Conservation (phyloP, 2,797 vertebrate species). For the Melanotaenia boesemani region DNA sequence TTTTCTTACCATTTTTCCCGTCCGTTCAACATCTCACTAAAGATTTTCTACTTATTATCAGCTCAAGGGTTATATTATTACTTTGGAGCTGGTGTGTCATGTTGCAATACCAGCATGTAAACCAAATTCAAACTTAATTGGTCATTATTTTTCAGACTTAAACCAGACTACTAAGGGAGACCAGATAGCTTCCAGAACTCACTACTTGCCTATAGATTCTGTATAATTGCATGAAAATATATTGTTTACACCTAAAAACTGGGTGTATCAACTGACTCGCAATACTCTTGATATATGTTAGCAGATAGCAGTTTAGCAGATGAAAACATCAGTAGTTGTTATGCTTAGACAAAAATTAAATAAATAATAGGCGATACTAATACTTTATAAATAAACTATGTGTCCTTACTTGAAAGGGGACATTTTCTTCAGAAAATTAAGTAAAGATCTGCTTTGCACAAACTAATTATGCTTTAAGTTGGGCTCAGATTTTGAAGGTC, state of each 20-base stretch:
- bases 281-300: background rate
- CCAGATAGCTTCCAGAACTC: background rate
- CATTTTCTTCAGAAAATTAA: too few species aligned
- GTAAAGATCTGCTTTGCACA: background rate
- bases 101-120: background rate
- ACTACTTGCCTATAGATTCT: background rate
- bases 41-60: background rate
- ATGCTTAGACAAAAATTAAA: background rate
- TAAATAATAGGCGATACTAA: background rate
- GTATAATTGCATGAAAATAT: background rate
- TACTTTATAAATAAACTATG: background rate
- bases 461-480: slow-evolving; percentile 3
- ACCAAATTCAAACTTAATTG: background rate
- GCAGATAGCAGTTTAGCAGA: background rate
- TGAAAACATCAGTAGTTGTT: background rate
- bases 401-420: too few species aligned
- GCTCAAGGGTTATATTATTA: background rate
- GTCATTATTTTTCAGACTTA: background rate
- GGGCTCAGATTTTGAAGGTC: slow-evolving; percentile 1
- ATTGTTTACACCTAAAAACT: background rate
- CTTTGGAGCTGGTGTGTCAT: background rate
- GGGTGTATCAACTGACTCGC: background rate
- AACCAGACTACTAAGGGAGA: background rate
- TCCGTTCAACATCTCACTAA: background rate
- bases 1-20: background rate